Conservation (phyloP, 2,113 vertebrate genomes). For the Heterotis niloticus region DNA sequence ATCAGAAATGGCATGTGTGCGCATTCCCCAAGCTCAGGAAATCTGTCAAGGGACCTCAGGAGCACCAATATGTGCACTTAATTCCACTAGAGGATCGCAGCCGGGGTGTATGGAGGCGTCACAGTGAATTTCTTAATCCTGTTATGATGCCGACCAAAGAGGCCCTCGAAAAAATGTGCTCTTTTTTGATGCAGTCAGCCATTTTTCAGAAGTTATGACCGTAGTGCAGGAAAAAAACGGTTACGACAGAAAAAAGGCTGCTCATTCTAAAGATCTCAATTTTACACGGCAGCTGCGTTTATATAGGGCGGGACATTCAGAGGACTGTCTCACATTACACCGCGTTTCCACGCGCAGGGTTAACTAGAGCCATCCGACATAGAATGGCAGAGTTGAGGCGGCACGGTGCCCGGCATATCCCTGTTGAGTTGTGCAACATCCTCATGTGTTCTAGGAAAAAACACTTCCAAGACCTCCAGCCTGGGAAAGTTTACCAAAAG, state of each 20-base stretch:
- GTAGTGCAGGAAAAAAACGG: neutral
- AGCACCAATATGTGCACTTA: constrained; percentile 6
- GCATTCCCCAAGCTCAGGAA: neutral
- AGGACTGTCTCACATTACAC: constrained; percentile 53
- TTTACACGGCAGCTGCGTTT: constrained; percentile 17
- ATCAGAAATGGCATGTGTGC: neutral
- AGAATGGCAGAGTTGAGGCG: neutral
- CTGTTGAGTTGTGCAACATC: no score
- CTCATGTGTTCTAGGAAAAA: no score
- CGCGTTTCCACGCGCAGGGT: constrained; percentile 19
- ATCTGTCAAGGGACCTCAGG: neutral
- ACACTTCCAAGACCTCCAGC: no score
- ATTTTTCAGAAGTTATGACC: neutral
- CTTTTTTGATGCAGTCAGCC: neutral
- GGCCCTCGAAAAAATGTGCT: neutral
- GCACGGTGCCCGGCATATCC: neutral
- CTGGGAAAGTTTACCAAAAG: neutral
- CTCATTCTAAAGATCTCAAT: no score
- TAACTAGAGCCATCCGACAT: neutral
- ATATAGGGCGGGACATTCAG: constrained; percentile 35
- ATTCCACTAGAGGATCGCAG: constrained; percentile 32
- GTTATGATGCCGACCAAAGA: neutral
- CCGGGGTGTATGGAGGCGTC: neutral
- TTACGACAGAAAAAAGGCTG: neutral
- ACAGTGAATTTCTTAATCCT: constrained; percentile 10